A percentile compares a stretch with the other conserved stretches of the same genome.
phyloP scores from a whole-genome alignment of 2,888 invertebrate genomes.

The Acleris sparsana region DNA sequence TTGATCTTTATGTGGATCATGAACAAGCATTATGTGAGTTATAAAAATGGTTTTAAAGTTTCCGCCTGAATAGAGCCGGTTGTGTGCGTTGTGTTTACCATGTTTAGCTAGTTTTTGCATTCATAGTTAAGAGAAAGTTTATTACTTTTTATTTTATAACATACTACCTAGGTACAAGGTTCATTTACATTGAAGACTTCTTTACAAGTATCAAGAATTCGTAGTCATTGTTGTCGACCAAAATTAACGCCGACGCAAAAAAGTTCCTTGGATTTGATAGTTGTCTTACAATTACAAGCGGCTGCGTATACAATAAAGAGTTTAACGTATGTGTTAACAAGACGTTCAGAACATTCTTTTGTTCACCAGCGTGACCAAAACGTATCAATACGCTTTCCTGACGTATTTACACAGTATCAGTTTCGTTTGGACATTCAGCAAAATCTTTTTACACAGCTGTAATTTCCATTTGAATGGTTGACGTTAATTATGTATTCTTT shows the following conservation, averaged over 20 bases:
- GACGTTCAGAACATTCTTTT: background rate
- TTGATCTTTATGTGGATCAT: conserved; percentile 25
- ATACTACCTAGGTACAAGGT: no score
- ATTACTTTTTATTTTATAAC: no score
- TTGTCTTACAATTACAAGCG: background rate
- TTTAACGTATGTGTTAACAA: background rate
- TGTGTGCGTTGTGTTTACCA: no score
- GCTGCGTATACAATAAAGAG: background rate
- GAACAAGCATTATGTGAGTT: background rate
- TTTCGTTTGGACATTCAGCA: conserved; percentile 29
- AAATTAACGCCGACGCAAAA: no score
- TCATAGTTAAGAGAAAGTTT: no score
- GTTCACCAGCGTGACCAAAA: conserved; percentile 10
- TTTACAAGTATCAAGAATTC: no score
- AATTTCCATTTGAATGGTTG: conserved; percentile 48
- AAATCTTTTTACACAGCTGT: conserved; percentile 37
- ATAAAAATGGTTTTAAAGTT: background rate
- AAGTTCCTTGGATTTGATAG: no score
- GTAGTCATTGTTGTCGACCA: no score
- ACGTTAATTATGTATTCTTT: conserved; percentile 49
- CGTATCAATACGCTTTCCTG: conserved; percentile 11
- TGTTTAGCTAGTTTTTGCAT: no score
- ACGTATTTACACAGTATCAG: conserved; percentile 26
- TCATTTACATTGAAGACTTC: no score
- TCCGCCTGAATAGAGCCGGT: background rate